Evolutionary conservation across 2,797 vertebrate species (phyloP).

Genomic region (Huso huso): DNA sequence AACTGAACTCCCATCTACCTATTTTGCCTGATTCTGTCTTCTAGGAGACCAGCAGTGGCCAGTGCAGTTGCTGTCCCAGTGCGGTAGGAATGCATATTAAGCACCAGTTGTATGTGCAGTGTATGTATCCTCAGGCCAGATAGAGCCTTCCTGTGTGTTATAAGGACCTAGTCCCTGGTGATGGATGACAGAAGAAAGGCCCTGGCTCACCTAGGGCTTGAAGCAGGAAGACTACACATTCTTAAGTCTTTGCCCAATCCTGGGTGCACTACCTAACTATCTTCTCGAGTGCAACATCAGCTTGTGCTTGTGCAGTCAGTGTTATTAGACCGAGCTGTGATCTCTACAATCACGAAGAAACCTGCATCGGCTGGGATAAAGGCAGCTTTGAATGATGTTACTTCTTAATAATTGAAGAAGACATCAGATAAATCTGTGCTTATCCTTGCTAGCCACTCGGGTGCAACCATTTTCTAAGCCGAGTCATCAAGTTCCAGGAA

Average conservation of each 20-base stretch:
- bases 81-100: constrained; percentile 67
- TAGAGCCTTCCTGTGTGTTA: constrained; percentile 17
- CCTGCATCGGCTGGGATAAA: constrained; percentile 66
- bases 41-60: constrained; percentile 71
- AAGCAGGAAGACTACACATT: constrained; percentile 14
- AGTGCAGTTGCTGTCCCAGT: constrained; percentile 66
- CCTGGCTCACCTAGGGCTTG: neutral
- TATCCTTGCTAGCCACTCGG: constrained; percentile 67
- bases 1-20: constrained; percentile 30
- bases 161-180: neutral
- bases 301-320: constrained; percentile 19
- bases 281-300: too few species aligned
- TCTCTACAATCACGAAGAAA: constrained; percentile 44
- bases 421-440: constrained; percentile 83
- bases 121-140: constrained; percentile 14
- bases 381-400: constrained; percentile 82
- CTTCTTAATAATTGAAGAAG: constrained; percentile 76
- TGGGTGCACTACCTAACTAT: constrained; percentile 33
- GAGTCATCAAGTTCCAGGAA: constrained; percentile 30
- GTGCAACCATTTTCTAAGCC: constrained; percentile 39
- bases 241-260: constrained; percentile 9
- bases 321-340: constrained; percentile 32
- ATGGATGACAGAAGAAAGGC: neutral
- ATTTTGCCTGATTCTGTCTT: constrained; percentile 59
- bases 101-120: constrained; percentile 51